Evolutionary conservation across 2,888 invertebrate genomes (phyloP).

Genomic region (Morinoia aosen): DNA sequence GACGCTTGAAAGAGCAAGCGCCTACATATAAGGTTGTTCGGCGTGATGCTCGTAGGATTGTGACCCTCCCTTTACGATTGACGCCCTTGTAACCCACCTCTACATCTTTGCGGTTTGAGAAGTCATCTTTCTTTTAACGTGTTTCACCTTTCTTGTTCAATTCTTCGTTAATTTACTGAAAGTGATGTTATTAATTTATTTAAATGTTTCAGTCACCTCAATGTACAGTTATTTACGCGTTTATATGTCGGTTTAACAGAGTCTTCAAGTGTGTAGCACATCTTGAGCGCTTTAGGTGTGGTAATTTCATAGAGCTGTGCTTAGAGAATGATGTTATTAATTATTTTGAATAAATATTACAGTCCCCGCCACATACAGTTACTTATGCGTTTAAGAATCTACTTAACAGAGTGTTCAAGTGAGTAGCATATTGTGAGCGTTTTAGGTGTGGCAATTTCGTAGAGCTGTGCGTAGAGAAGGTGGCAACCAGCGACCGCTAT

Average conservation of each 20-base stretch:
- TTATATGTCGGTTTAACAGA: not conserved
- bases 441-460: not conserved
- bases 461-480: not conserved
- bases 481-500: not conserved
- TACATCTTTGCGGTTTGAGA: not conserved
- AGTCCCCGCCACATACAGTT: not conserved
- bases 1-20: constrained; percentile 9
- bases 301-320: too few relatives aligned
- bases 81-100: not conserved
- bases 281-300: not conserved
- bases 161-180: not conserved
- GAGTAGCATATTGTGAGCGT: not conserved
- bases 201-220: not conserved
- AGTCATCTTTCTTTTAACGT: not conserved
- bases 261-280: not conserved
- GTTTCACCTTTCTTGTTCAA: not conserved
- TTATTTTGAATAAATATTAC: not conserved
- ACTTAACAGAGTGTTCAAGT: not conserved
- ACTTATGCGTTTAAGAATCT: not conserved
- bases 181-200: not conserved
- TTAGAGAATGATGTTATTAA: not conserved
- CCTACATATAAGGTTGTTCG: not conserved
- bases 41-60: not conserved
- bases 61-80: not conserved
- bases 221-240: not conserved